phyloP scores from a whole-genome alignment of 2,888 invertebrate species.

The Polia nebulosa region DNA sequence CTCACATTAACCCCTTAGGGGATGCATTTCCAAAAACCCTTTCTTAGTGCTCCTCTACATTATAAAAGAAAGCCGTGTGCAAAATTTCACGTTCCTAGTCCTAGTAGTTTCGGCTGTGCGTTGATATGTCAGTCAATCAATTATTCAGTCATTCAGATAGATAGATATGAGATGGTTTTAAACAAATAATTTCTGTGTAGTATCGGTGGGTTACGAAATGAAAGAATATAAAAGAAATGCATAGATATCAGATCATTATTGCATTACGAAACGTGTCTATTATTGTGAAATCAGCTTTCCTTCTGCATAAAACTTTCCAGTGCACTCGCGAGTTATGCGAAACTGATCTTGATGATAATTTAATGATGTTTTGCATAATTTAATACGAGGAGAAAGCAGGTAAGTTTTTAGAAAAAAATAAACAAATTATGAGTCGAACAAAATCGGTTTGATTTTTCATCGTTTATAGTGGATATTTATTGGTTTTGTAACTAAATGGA shows the following conservation, averaged over 20 bases:
- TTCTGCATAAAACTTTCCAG: constrained; percentile 74
- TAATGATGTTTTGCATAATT: constrained; percentile 53
- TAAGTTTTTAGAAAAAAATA: constrained; percentile 5
- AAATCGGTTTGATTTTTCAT: not conserved
- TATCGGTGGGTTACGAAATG: not conserved
- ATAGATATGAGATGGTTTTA: not conserved
- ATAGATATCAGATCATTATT: constrained; percentile 31
- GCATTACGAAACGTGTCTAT: constrained; percentile 56
- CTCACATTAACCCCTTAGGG: too few relatives aligned
- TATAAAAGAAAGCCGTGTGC: too few relatives aligned
- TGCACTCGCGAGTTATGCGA: constrained; percentile 67
- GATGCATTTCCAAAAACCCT: too few relatives aligned
- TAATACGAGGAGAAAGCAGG: constrained; percentile 37
- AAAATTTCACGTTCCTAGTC: too few relatives aligned
- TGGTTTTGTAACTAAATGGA: not conserved
- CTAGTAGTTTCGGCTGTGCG: too few relatives aligned
- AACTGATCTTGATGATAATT: constrained; percentile 63
- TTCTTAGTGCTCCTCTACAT: too few relatives aligned
- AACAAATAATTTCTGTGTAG: not conserved
- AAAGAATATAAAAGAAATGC: not conserved
- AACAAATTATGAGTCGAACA: not conserved
- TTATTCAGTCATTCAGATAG: too few relatives aligned
- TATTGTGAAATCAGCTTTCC: constrained; percentile 74
- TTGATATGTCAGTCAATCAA: too few relatives aligned
- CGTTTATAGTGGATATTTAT: constrained; percentile 1